These are phyloP conservation scores for Halocynthia roretzi DNA, from an alignment of 23 tunicate genomes.

Conservation along the genomic window DNA sequence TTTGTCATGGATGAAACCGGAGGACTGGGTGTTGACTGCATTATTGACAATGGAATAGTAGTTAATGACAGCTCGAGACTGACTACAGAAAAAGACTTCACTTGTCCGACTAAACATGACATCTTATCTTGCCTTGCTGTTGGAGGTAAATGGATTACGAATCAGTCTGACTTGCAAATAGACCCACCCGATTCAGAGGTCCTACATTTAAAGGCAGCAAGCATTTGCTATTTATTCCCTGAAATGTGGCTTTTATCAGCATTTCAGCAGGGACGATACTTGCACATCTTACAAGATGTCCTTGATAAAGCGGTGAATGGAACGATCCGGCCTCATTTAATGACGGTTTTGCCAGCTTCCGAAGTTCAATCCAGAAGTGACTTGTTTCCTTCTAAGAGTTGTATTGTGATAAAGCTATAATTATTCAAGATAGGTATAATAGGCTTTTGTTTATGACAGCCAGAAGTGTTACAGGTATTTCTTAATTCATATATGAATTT, in stretches of 20 bases:
- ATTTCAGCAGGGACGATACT: constrained; percentile 45
- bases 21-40: constrained; percentile 66
- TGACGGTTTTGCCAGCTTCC: constrained; percentile 76
- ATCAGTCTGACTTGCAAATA: constrained; percentile 67
- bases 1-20: constrained; percentile 86
- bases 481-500: too few species aligned
- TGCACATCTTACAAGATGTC: constrained; percentile 60
- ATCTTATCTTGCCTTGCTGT: constrained; percentile 63
- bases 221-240: constrained; percentile 60
- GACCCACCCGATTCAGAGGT: constrained; percentile 90
- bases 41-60: constrained; percentile 58
- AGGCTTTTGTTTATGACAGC: neutral
- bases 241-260: constrained; percentile 56
- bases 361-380: constrained; percentile 52
- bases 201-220: constrained; percentile 59
- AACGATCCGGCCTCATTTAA: constrained; percentile 74
- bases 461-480: neutral
- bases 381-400: constrained; percentile 58
- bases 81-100: constrained; percentile 12
- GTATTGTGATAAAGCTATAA: constrained; percentile 65
- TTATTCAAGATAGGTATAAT: neutral
- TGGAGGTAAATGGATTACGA: constrained; percentile 74
- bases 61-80: neutral
- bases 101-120: constrained; percentile 94
- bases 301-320: constrained; percentile 61